Percentiles rank a stretch among this genome's conserved stretches.
Evolutionary conservation across 1,140 invertebrate genomes (phyloP).

Genomic region (Spodoptera frugiperda): DNA sequence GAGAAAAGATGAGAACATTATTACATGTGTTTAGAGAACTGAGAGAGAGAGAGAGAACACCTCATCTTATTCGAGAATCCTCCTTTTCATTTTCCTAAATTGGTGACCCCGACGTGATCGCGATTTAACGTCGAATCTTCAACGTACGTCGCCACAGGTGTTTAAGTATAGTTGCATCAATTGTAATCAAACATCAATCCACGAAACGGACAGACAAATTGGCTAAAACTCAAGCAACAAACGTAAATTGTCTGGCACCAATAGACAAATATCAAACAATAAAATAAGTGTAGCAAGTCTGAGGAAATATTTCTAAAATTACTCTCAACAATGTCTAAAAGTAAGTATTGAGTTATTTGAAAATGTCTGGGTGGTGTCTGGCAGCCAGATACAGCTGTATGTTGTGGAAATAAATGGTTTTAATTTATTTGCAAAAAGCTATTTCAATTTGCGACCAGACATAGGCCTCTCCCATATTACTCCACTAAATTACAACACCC

Average conservation of each 20-base stretch:
- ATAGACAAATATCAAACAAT: not conserved
- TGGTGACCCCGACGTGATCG: too few relatives aligned
- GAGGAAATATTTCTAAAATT: conserved; percentile 7
- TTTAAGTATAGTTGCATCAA: not conserved
- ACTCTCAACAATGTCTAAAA: conserved; percentile 17
- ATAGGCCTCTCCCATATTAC: conserved; percentile 14
- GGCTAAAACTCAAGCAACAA: conserved; percentile 5
- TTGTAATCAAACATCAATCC: not conserved
- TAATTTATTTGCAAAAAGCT: conserved; percentile 11
- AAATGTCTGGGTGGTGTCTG: conserved; percentile 8
- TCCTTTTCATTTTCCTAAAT: too few relatives aligned
- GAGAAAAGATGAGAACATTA: too few relatives aligned
- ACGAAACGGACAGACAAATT: not conserved
- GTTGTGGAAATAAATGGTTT: conserved; percentile 18
- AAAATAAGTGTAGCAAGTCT: not conserved
- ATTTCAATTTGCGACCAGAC: conserved; percentile 7
- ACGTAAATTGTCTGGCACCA: conserved; percentile 8
- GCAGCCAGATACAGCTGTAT: conserved; percentile 18
- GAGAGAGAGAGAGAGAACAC: too few relatives aligned
- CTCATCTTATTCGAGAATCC: too few relatives aligned
- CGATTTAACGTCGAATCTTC: too few relatives aligned
- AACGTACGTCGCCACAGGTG: not conserved
- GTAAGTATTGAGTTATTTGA: conserved; percentile 13
- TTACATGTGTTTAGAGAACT: too few relatives aligned
- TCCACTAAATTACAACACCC: not conserved